phyloP scores from a whole-genome alignment of 2,113 vertebrate species.

The Myiozetetes cayanensis region DNA sequence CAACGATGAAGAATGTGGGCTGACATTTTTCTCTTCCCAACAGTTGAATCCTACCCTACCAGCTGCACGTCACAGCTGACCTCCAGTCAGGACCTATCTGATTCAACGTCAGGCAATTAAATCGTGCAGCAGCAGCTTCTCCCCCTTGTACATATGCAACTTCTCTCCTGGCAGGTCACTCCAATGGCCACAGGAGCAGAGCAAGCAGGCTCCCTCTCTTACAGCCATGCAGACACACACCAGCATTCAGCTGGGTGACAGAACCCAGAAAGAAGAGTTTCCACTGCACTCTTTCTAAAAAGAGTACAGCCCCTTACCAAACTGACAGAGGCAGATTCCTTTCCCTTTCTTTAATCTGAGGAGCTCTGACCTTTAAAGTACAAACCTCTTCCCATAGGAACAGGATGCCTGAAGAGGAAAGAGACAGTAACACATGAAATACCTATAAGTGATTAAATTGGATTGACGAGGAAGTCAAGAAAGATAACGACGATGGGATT shows the following conservation, averaged over 20 bases:
- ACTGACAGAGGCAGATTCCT: constrained; percentile 4
- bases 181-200: neutral
- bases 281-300: neutral
- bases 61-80: constrained; percentile 62
- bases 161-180: constrained; percentile 2
- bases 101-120: neutral
- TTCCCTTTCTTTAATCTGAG: neutral
- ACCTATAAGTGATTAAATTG: constrained; percentile 20
- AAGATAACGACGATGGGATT: constrained; percentile 22
- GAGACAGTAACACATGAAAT: constrained; percentile 26
- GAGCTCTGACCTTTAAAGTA: constrained; percentile 43
- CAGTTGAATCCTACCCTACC: constrained; percentile 49
- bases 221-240: neutral
- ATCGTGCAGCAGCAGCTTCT: neutral
- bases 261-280: neutral
- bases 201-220: neutral
- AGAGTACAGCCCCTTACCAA: neutral
- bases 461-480: constrained; percentile 25
- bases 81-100: constrained; percentile 55
- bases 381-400: constrained; percentile 16
- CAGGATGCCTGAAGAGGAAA: neutral
- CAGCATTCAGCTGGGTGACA: neutral
- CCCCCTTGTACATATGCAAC: neutral
- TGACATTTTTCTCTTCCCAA: constrained; percentile 46
- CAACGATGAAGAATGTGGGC: neutral